Base-by-base conservation (phyloP, 92 coral and sea anemone genomes). In the Anthopleura xanthogrammica region DNA sequence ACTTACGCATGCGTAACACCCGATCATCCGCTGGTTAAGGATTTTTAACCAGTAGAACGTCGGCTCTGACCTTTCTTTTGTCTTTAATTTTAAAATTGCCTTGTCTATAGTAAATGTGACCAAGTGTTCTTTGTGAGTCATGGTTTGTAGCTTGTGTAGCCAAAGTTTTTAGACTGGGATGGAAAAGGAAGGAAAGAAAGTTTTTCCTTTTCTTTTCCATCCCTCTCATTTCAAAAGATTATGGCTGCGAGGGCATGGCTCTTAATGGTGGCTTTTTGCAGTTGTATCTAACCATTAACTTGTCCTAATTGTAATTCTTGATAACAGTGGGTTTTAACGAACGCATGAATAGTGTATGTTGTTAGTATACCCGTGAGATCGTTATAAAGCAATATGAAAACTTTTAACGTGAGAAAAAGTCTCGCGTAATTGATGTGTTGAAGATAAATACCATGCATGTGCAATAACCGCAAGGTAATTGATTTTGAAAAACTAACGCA, bases 1-100 rank as follows among this genome's bases (percentile, higher is more conserved):
- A 76, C 3, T 42, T 42, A 68, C 36, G 74, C 74, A 68, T 68
- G 74, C 74, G 74, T 68, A 62, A 20, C 70, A 62, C 24, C 70
- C 29, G 70, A 62, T 62, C 70, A 20, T 62, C n/a, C 70, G 12
- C 70, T 62, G 70, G 70, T 62, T 62, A 62, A 7, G 29, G 11
- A 9, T 62, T 8, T 62, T n/a, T 62, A 62, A n/a, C 70, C 70
- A 62, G 2, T 6, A 7, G 39, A 14, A 10, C 11, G 19, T 62
- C 70, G 29, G 70, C 29, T 62, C 24, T 20, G 5, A 8, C 4
- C 74, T 68, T 68, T 22, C 29, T 22, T 62, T 62, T 68, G 74
- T 68, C 24, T 12, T 36, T 68, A 23, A 22, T 68, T 29, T 68
- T 68, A 68, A 60, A 60, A 62, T 62, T 62, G 9, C 29, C 70